Base-by-base conservation (phyloP, 2,797 vertebrate genomes). In the Chrysocyon brachyurus region DNA sequence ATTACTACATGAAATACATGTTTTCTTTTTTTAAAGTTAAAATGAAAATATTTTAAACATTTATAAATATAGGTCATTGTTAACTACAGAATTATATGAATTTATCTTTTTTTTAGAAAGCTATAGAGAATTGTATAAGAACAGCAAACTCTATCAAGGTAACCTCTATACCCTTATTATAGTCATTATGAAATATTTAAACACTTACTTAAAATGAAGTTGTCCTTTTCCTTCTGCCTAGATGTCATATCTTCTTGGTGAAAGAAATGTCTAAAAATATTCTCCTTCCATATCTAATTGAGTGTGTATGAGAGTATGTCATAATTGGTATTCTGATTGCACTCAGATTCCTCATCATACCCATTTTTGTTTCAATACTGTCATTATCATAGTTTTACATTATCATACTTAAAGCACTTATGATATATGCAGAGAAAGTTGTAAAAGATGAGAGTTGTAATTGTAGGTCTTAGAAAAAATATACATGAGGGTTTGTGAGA, bases 281-380 rank as follows among this genome's bases (percentile, higher is more conserved):
- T 96, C 87, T 52, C 75, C 82, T 96, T 97, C 72, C 91, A 77
- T n/a, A 59, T 93, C 68, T 97, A 97, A 98, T 97, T 94, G 95
- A 95, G 95, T 90, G 33, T 94, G 73, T 94, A 54, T 64, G 88
- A 92, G 90, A 79, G 79, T 87, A n/a, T 78, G 68, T 70, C 46
- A 54, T 96, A 96, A 97, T 98, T 98, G 97, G 96, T 90, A 97
- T 98, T 98, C 98, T 97, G 97, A 97, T 97, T 97, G 96, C 97
- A 83, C 90, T 96, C 81, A 85, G 84, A 96, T 93, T 94, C 87
- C 89, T 98, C 97, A 97, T 97, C 98, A 98, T 96, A 81, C 81
- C 92, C 98, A 96, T 96, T 98, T 98, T 97, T 98, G 93, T 97
- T 97, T 98, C 97, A 96, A 97, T 98, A 79, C 97, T 88, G 87